Evolutionary conservation across 2,113 vertebrate genomes (phyloP).

Genomic region (Sorex araneus): DNA sequence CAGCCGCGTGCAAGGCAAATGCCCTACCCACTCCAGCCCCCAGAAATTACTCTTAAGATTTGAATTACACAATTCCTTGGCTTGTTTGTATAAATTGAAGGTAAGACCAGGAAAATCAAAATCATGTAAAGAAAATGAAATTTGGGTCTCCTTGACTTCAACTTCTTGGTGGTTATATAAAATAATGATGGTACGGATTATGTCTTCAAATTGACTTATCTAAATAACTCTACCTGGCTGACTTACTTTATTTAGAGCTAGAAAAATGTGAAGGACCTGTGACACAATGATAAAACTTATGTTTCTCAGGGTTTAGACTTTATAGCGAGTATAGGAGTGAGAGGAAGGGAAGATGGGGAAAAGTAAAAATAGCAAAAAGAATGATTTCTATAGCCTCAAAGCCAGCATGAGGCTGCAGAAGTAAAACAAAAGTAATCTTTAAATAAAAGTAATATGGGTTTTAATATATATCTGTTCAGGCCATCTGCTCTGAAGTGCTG

Average conservation of each 20-base stretch:
- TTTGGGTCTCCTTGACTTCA: not conserved
- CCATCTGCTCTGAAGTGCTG: not conserved
- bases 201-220: not conserved
- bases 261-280: not conserved
- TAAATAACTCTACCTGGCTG: not conserved
- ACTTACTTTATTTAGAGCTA: slow-evolving; percentile 11
- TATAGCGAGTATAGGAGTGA: not conserved
- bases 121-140: slow-evolving; percentile 52
- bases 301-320: not conserved
- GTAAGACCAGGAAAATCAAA: slow-evolving; percentile 37
- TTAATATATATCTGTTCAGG: not conserved
- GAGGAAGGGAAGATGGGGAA: not conserved
- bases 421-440: slow-evolving; percentile 41
- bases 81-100: not conserved
- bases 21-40: too few relatives aligned
- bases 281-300: not conserved
- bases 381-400: not conserved
- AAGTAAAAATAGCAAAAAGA: slow-evolving; percentile 32
- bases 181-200: not conserved
- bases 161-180: not conserved
- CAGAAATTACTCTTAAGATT: slow-evolving; percentile 33
- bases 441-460: slow-evolving; percentile 18
- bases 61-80: not conserved
- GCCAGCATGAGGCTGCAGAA: not conserved
- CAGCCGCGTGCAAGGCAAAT: too few relatives aligned